Percentiles rank a stretch among this genome's conserved stretches.
These are phyloP conservation scores for Lysandra coridon DNA, from an alignment of 2,888 invertebrate species.

Conservation along the genomic window DNA sequence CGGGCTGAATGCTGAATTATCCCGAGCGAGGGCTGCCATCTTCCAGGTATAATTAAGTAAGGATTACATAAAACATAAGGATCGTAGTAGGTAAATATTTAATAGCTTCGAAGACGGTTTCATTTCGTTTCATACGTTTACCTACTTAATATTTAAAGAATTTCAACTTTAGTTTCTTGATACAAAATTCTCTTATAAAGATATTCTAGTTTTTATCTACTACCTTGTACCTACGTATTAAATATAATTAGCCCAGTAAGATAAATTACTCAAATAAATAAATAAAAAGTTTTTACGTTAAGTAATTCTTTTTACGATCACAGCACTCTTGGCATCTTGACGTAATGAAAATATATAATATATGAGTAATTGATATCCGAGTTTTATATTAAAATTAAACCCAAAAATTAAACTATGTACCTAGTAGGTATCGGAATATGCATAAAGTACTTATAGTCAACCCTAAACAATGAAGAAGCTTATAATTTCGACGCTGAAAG, in stretches of 20 bases:
- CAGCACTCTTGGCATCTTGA: no score
- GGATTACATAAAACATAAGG: conserved; percentile 22
- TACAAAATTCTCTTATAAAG: background rate
- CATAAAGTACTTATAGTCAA: background rate
- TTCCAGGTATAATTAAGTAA: conserved; percentile 18
- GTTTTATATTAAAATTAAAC: no score
- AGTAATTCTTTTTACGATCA: no score
- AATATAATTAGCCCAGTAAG: no score
- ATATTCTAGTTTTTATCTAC: no score
- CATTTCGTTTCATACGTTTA: background rate
- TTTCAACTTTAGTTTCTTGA: background rate
- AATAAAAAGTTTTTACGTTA: no score
- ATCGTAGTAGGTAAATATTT: background rate
- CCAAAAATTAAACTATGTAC: no score
- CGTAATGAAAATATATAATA: no score
- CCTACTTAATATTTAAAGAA: conserved; percentile 17
- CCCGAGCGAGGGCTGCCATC: conserved; percentile 23
- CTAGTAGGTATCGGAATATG: background rate
- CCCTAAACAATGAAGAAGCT: conserved; percentile 28
- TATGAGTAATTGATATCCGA: no score
- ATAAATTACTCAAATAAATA: no score
- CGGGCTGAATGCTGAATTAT: conserved; percentile 24
- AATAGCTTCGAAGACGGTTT: conserved; percentile 14
- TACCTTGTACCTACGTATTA: no score
- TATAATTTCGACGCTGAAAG: conserved; percentile 42